phyloP scores from a whole-genome alignment of 2,888 invertebrate genomes.

The Cecidostiba fungosa region DNA sequence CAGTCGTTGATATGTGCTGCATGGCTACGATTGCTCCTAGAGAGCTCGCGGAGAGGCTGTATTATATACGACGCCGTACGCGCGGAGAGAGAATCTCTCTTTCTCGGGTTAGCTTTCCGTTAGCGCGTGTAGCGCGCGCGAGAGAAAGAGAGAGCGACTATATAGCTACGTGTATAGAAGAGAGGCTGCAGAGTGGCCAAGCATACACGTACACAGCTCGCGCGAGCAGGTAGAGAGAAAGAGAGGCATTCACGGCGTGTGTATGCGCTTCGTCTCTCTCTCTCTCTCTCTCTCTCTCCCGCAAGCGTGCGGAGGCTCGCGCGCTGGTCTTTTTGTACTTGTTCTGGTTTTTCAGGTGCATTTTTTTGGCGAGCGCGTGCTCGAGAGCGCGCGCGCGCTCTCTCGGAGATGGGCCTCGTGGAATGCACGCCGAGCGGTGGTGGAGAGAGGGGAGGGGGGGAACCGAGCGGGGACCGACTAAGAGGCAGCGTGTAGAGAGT shows the following conservation, averaged over 20 bases:
- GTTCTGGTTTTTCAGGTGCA: conserved; percentile 75
- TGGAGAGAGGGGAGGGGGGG: not conserved
- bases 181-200: conserved; percentile 26
- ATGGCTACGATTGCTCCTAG: not conserved
- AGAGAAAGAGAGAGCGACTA: conserved; percentile 27
- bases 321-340: conserved; percentile 71
- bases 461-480: conserved; percentile 65
- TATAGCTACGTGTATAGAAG: conserved; percentile 1
- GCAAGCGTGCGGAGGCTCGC: conserved; percentile 37
- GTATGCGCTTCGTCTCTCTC: conserved; percentile 42
- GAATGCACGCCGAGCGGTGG: conserved; percentile 79
- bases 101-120: conserved; percentile 52
- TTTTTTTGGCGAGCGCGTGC: conserved; percentile 73
- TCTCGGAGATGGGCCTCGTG: conserved; percentile 78
- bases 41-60: not conserved
- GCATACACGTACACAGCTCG: conserved; percentile 16
- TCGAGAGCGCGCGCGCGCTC: conserved; percentile 63
- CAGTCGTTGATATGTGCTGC: not conserved
- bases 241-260: not conserved
- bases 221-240: not conserved
- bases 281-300: conserved; percentile 57
- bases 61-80: not conserved
- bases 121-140: conserved; percentile 28
- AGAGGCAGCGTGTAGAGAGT: conserved; percentile 61
- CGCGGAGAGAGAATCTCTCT: conserved; percentile 48